Evolutionary conservation across 2,797 vertebrate species (phyloP).

Genomic region (Hafferia zeledoni): DNA sequence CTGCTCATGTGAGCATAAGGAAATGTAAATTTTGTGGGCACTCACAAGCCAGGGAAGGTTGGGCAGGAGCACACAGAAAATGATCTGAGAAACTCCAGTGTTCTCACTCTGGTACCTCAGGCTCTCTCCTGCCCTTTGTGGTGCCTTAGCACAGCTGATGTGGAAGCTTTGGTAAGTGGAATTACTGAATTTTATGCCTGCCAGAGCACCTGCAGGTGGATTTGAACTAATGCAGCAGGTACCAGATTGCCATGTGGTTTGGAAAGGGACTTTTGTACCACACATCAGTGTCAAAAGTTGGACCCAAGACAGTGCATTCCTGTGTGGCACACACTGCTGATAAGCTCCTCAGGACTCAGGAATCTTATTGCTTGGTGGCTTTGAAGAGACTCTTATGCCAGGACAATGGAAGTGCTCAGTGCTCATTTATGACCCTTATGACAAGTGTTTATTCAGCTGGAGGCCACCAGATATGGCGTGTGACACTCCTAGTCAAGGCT

Average conservation of each 20-base stretch:
- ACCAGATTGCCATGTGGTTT: neutral
- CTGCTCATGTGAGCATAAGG: neutral
- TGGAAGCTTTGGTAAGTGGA: neutral
- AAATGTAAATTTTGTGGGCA: neutral
- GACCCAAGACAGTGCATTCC: rapidly evolving
- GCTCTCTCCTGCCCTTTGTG: neutral
- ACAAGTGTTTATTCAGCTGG: neutral
- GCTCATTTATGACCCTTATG: neutral
- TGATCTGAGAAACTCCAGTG: neutral
- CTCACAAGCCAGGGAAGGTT: neutral
- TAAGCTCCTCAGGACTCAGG: neutral
- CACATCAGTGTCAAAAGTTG: neutral
- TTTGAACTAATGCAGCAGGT: neutral
- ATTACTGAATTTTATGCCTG: neutral
- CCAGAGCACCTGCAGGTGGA: neutral
- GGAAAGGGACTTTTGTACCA: neutral
- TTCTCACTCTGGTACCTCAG: neutral
- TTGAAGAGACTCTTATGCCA: neutral
- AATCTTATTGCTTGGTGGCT: neutral
- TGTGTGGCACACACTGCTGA: neutral
- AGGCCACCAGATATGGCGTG: neutral
- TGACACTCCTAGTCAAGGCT: neutral
- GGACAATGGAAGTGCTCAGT: neutral
- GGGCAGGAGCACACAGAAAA: neutral
- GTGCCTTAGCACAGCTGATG: too few species aligned